Conservation (phyloP, 2,113 vertebrate species). For the Antidorcas marsupialis region DNA sequence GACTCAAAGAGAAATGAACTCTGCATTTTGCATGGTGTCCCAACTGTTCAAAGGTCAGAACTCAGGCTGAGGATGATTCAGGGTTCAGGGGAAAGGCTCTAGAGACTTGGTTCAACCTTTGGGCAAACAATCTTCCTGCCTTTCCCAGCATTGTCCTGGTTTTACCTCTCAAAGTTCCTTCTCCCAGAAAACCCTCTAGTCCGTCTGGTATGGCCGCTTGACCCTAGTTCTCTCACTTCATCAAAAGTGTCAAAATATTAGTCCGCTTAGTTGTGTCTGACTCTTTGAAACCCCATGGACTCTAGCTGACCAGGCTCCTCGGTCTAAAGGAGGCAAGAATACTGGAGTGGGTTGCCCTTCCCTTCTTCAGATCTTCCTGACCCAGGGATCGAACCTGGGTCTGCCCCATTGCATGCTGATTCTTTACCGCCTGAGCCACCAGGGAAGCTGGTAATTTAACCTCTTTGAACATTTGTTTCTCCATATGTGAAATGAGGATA, state of each 20-base stretch:
- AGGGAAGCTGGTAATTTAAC: neutral
- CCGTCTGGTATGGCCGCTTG: neutral
- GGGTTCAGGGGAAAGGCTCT: neutral
- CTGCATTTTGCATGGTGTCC: neutral
- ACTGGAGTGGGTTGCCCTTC: neutral
- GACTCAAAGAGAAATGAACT: neutral
- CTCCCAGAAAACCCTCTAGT: neutral
- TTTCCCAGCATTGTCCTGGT: neutral
- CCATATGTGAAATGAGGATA: neutral
- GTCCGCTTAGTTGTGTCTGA: neutral
- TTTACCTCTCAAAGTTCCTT: neutral
- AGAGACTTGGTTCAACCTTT: neutral
- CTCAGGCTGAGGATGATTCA: neutral
- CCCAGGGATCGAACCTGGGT: neutral
- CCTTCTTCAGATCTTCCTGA: neutral
- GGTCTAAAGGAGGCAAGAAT: neutral
- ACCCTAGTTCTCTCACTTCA: neutral
- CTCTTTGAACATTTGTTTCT: neutral
- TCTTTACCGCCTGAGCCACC: neutral
- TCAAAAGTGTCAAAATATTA: neutral
- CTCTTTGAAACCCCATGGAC: neutral
- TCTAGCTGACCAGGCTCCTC: neutral
- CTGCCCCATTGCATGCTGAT: neutral
- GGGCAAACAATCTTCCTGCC: neutral
- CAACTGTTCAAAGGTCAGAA: neutral